These are phyloP conservation scores for Drosophila nigrodunni DNA, from an alignment of 1,140 invertebrate genomes.

Conservation along the genomic window DNA sequence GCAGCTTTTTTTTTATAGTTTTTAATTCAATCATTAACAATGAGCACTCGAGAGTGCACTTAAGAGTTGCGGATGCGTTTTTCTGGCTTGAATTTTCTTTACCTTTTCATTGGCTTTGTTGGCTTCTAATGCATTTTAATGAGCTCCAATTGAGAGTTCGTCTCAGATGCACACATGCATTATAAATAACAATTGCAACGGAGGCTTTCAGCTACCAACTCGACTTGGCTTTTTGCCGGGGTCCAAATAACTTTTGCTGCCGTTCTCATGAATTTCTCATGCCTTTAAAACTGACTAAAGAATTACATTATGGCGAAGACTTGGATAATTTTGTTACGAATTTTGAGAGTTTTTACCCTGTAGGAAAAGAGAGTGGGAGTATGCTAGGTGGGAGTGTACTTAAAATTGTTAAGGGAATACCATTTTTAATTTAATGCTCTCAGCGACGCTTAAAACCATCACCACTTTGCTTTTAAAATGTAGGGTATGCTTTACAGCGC, in stretches of 20 bases:
- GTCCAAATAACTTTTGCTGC: conserved; percentile 8
- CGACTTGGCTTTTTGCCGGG: neutral
- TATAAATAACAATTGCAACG: conserved; percentile 33
- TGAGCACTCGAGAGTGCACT: conserved; percentile 13
- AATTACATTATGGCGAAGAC: neutral
- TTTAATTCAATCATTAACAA: conserved; percentile 19
- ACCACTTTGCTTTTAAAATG: neutral
- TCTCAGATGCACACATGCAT: conserved; percentile 23
- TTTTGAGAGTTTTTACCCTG: neutral
- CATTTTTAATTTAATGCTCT: too few species aligned
- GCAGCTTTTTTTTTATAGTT: conserved; percentile 1
- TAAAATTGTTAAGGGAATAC: too few species aligned
- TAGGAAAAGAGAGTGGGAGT: too few species aligned
- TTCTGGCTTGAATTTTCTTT: conserved; percentile 11
- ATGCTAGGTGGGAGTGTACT: too few species aligned
- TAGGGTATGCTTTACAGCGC: neutral
- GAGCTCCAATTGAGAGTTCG: conserved; percentile 9
- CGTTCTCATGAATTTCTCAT: conserved; percentile 13
- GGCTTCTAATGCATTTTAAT: conserved; percentile 21
- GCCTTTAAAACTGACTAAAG: conserved; percentile 15
- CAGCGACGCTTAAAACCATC: too few species aligned
- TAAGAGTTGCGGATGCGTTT: conserved; percentile 34
- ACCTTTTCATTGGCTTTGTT: neutral
- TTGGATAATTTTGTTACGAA: neutral
- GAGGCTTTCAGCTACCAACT: conserved; percentile 16